Evolutionary conservation across 2,113 vertebrate genomes (phyloP).

Genomic region (Pedetes capensis): DNA sequence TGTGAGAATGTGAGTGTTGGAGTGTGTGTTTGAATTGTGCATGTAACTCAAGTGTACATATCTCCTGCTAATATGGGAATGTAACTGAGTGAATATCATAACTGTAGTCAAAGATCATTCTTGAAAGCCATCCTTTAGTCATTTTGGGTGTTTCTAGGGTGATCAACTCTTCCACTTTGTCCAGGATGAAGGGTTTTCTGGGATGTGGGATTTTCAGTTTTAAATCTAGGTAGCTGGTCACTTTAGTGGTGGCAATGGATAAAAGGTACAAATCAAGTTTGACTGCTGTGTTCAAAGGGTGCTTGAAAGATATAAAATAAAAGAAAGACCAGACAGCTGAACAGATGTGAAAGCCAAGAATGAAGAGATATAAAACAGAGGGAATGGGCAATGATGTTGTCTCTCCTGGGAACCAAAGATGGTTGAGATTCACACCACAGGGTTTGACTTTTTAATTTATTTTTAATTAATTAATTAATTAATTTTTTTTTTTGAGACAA

Average conservation of each 20-base stretch:
- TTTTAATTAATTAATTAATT: no score
- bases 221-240: background rate
- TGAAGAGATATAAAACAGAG: background rate
- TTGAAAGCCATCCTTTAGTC: background rate
- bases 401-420: background rate
- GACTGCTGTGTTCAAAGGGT: background rate
- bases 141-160: background rate
- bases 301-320: background rate
- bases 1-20: background rate
- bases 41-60: background rate
- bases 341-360: background rate
- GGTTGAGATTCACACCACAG: background rate
- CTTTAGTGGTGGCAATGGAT: background rate
- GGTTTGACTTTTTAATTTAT: background rate
- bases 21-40: background rate
- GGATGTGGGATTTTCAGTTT: background rate
- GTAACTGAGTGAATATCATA: background rate
- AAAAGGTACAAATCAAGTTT: background rate
- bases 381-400: fast-evolving
- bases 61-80: background rate
- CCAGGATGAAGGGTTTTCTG: background rate
- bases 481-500: no score
- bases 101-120: background rate
- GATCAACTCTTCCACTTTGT: background rate
- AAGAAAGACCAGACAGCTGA: background rate